Evolutionary conservation across 2,888 invertebrate genomes (phyloP), one percentile per base, ranked within the genome.

Genomic region (Netelia fuscicornis): DNA sequence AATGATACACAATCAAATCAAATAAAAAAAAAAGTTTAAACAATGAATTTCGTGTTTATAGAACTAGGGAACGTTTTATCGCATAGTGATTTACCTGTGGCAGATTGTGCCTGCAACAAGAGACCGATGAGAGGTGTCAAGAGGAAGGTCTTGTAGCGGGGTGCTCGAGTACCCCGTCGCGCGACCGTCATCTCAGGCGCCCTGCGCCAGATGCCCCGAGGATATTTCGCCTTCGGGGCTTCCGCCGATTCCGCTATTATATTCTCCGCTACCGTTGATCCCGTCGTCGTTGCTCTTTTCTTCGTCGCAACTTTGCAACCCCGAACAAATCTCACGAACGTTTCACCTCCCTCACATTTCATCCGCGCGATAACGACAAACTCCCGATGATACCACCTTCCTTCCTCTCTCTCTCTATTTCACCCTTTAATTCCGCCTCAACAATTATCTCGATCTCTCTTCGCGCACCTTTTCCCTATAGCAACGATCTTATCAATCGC

Each of bases 101-200:
- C 91, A 67, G 89, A 86, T 74, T 90, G 90, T 20, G 90, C 89
- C 84, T 92, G 92, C 23, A 89, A 75, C 83, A 91, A 86, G 23
- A 90, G 88, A 78, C 90, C 90, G 77, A 93, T 87, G 85, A 92
- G 84, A 72, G 90, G 90, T 79, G 91, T 86, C 86, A 92, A 87
- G 83, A 92, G 87, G 84, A 92, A 89, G 86, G 89, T 89, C 75
- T 87, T 89, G 88, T 88, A 91, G 76, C 90, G 91, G 89, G 90
- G 91, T 90, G 90, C 89, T 87, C 88, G 89, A 89, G 90, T 90
- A 89, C 90, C 90, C 91, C 91, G 91, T 91, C 91, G 91, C 90
- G 90, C 90, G 90, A 89, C 91, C 92, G 92, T 92, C 93, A 93
- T 93, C 88, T 92, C 93, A 91, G 91, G 92, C 91, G 91, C 87